Evolutionary conservation across 2,797 vertebrate genomes (phyloP).

Genomic region (Parauchenoglanis punctatus): DNA sequence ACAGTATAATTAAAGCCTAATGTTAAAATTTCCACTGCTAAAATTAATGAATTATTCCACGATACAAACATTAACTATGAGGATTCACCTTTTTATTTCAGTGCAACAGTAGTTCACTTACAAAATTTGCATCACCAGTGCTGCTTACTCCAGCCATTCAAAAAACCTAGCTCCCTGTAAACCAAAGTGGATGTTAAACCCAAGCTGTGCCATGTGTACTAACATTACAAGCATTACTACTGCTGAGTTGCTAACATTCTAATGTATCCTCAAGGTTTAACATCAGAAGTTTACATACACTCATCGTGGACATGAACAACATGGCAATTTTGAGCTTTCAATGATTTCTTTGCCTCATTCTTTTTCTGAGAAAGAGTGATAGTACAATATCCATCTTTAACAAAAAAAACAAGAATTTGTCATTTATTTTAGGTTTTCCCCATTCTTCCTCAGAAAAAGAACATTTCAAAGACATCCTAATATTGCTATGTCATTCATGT

Average conservation of each 20-base stretch:
- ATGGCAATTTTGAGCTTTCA: too few species aligned
- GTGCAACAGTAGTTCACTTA: not conserved
- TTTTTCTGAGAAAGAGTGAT: too few species aligned
- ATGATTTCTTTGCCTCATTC: too few species aligned
- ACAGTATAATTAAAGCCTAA: not conserved
- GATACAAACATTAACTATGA: not conserved
- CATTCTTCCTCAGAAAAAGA: too few species aligned
- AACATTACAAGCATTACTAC: not conserved
- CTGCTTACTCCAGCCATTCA: not conserved
- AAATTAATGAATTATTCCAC: not conserved
- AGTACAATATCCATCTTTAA: too few species aligned
- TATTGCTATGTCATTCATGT: too few species aligned
- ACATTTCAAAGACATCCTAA: too few species aligned
- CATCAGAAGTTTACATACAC: too few species aligned
- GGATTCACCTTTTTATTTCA: too few species aligned
- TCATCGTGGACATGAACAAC: too few species aligned
- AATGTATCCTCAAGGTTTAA: not conserved
- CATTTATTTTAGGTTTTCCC: too few species aligned
- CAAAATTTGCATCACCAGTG: not conserved
- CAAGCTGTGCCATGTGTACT: not conserved
- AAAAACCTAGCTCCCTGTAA: not conserved
- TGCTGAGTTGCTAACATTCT: not conserved
- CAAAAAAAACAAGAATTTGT: too few species aligned
- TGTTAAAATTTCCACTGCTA: not conserved
- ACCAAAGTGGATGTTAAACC: not conserved